phyloP scores from a whole-genome alignment of 2,888 invertebrate genomes.

The Eilema caniola region DNA sequence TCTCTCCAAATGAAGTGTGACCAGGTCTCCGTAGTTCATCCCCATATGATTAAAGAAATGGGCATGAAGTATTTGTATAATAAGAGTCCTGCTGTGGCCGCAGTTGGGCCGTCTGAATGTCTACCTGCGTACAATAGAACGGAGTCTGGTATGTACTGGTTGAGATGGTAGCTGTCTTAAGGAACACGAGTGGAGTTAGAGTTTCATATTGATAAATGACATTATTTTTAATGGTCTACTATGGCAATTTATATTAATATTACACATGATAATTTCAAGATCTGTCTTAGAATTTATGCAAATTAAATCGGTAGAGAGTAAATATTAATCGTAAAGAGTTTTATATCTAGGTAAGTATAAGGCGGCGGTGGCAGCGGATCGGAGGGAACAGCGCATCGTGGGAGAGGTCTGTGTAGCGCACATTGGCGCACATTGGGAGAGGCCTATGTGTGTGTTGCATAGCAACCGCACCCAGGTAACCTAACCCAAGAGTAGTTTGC shows the following conservation, averaged over 20 bases:
- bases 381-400: too few relatives aligned
- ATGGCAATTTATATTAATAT: neutral
- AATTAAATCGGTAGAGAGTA: neutral
- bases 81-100: conserved; percentile 75
- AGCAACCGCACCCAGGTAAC: too few relatives aligned
- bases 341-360: neutral
- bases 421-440: too few relatives aligned
- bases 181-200: neutral
- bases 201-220: neutral
- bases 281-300: neutral
- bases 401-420: too few relatives aligned
- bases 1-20: conserved; percentile 26
- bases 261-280: neutral
- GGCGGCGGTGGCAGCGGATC: too few relatives aligned
- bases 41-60: conserved; percentile 42
- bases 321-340: too few relatives aligned
- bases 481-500: too few relatives aligned
- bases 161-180: conserved; percentile 56
- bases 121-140: conserved; percentile 74
- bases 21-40: conserved; percentile 28
- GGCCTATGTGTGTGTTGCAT: too few relatives aligned
- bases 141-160: conserved; percentile 72
- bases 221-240: neutral
- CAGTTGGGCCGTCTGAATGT: conserved; percentile 76
- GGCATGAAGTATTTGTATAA: conserved; percentile 51